phyloP scores from a whole-genome alignment of 2,113 vertebrate genomes.

The Abramis brama region DNA sequence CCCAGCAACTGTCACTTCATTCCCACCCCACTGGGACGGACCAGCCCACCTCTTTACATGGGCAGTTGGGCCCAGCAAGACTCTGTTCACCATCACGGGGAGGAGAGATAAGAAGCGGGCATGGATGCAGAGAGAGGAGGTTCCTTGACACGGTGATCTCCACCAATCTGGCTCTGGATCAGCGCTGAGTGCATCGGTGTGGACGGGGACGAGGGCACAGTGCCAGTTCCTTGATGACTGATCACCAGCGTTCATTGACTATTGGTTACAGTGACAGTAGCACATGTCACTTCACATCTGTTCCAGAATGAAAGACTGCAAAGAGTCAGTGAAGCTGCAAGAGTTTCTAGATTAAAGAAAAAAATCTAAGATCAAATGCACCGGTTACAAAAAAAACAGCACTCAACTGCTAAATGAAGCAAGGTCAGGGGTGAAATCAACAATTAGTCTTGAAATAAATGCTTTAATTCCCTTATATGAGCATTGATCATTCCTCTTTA shows the following conservation, averaged over 20 bases:
- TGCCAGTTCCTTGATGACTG: constrained; percentile 44
- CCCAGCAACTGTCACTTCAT: constrained; percentile 61
- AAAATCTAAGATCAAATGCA: neutral
- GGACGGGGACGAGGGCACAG: neutral
- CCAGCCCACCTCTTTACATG: constrained; percentile 89
- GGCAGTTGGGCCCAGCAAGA: constrained; percentile 91
- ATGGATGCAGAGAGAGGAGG: constrained; percentile 16
- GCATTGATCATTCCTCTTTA: constrained; percentile 48
- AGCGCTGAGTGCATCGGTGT: constrained; percentile 6
- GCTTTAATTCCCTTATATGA: constrained; percentile 49
- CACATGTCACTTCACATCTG: constrained; percentile 48
- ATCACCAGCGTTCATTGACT: constrained; percentile 47
- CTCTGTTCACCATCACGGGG: constrained; percentile 75
- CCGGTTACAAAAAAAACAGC: neutral
- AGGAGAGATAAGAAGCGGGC: constrained; percentile 50
- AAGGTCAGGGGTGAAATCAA: constrained; percentile 37
- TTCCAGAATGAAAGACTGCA: neutral
- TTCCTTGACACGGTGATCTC: constrained; percentile 41
- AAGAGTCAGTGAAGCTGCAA: neutral
- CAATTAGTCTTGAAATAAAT: constrained; percentile 45
- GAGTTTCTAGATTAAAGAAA: neutral
- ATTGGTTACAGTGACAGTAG: constrained; percentile 23
- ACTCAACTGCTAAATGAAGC: neutral
- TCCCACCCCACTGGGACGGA: constrained; percentile 77
- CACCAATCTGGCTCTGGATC: constrained; percentile 38